Evolutionary conservation across 2,888 invertebrate species (phyloP).

Genomic region (Gortyna flavago): DNA sequence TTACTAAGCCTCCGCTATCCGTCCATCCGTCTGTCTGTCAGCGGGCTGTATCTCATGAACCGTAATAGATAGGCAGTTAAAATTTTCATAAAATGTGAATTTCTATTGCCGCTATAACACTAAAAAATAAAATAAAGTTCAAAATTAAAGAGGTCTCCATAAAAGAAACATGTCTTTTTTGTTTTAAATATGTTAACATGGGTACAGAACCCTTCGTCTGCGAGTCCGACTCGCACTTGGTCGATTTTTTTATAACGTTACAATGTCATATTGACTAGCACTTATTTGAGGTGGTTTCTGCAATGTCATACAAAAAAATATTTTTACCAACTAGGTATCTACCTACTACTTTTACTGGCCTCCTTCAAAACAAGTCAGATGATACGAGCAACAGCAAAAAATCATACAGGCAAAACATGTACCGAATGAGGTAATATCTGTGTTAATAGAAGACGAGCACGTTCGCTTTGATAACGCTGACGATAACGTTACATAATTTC

Average conservation of each 20-base stretch:
- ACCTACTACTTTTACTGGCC: not conserved
- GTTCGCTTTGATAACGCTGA: not conserved
- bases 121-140: not conserved
- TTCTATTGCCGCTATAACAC: not conserved
- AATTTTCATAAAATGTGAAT: too few species aligned
- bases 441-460: not conserved
- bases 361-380: not conserved
- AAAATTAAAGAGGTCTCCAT: not conserved
- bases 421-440: conserved; percentile 23
- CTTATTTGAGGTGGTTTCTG: not conserved
- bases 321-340: not conserved
- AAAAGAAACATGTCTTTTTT: not conserved
- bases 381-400: not conserved
- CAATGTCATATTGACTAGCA: not conserved
- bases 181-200: too few species aligned
- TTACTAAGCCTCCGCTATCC: not conserved
- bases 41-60: not conserved
- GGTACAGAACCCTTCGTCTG: too few species aligned
- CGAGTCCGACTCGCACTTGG: too few species aligned
- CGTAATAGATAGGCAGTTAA: not conserved
- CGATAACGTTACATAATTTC: not conserved
- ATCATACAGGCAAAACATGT: not conserved
- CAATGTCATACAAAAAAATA: not conserved
- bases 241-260: not conserved
- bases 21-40: not conserved